These are phyloP conservation scores for Macrocentrus cingulum DNA, from an alignment of 1,140 invertebrate genomes.

Conservation along the genomic window DNA sequence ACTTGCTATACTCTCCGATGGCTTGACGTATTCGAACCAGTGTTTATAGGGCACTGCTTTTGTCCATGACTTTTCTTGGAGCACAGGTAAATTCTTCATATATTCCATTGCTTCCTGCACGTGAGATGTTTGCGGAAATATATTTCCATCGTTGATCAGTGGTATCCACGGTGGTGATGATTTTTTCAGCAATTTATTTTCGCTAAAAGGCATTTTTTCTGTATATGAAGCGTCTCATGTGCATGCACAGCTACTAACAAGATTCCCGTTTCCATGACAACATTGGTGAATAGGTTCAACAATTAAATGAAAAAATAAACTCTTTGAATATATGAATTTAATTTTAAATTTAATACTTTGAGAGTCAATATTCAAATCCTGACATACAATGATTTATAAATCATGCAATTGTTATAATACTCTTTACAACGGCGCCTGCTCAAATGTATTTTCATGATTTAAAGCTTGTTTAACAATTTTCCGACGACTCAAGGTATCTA, in stretches of 20 bases:
- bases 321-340: too few species aligned
- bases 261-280: too few species aligned
- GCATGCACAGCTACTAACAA: slow-evolving; percentile 12
- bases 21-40: slow-evolving; percentile 62
- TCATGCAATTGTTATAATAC: too few species aligned
- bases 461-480: slow-evolving; percentile 23
- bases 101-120: slow-evolving; percentile 3
- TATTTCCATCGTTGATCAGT: slow-evolving; percentile 17
- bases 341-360: too few species aligned
- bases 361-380: too few species aligned
- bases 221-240: too few species aligned
- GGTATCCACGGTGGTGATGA: slow-evolving; percentile 29
- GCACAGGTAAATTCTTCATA: slow-evolving; percentile 36
- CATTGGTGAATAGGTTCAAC: too few species aligned
- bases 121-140: background rate
- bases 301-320: too few species aligned
- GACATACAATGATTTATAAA: too few species aligned
- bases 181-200: slow-evolving; percentile 4
- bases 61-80: slow-evolving; percentile 61
- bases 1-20: slow-evolving; percentile 67
- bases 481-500: slow-evolving; percentile 27
- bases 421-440: too few species aligned
- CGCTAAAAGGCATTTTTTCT: background rate
- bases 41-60: slow-evolving; percentile 62
- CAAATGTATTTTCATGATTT: too few species aligned